A percentile compares a stretch with the other conserved stretches of the same genome.
phyloP scores from a whole-genome alignment of 2,113 vertebrate species.

The Equus quagga region DNA sequence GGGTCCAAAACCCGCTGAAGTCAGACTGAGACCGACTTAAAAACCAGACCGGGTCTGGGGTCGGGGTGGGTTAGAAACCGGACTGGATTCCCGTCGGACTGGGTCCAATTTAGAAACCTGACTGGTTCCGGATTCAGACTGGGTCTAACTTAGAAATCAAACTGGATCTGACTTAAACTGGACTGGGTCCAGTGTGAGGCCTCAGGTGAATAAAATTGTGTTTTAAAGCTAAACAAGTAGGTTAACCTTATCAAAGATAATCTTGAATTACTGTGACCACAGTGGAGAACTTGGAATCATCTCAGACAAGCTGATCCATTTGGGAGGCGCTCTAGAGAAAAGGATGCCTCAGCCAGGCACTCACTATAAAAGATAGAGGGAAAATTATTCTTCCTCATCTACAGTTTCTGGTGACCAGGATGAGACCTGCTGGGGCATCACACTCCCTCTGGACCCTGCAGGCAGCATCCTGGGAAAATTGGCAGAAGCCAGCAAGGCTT shows the following conservation, averaged over 20 bases:
- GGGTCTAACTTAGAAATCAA: background rate
- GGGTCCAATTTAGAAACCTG: background rate
- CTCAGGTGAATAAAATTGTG: background rate
- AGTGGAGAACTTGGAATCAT: background rate
- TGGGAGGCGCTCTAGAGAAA: background rate
- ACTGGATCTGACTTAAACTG: background rate
- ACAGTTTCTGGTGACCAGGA: background rate
- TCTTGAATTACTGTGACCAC: background rate
- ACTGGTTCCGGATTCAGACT: background rate
- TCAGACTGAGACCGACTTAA: too few relatives aligned
- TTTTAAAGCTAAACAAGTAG: background rate
- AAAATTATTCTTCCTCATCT: background rate
- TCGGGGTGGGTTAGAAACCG: background rate
- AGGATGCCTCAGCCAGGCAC: background rate
- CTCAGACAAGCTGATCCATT: background rate
- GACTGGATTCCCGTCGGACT: too few relatives aligned
- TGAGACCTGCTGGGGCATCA: background rate
- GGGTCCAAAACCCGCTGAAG: background rate
- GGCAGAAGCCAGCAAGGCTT: background rate
- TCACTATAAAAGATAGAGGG: background rate
- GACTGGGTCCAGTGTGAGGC: background rate
- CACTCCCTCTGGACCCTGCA: background rate
- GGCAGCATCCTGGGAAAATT: background rate
- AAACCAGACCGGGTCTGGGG: background rate
- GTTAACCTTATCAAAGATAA: background rate